Evolutionary conservation across 2,888 invertebrate genomes (phyloP).

Genomic region (Dioctria linearis): DNA sequence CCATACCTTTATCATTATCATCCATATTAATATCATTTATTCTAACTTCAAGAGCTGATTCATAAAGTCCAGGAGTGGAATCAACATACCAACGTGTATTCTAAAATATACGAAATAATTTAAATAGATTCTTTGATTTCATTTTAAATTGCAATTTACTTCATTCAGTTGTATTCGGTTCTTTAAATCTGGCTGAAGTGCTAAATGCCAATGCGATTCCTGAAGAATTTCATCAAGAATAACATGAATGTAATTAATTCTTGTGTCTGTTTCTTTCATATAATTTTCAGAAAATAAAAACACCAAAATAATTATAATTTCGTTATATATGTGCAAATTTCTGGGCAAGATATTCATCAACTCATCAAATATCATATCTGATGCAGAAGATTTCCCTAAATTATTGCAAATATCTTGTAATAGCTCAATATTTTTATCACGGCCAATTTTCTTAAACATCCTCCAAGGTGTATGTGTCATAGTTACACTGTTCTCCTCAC

Average conservation of each 20-base stretch:
- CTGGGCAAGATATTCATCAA: constrained; percentile 75
- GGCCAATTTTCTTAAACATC: constrained; percentile 75
- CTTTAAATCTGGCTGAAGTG: constrained; percentile 65
- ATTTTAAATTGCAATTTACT: neutral
- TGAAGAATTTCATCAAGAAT: constrained; percentile 66
- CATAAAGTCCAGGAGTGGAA: constrained; percentile 69
- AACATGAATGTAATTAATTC: constrained; percentile 61
- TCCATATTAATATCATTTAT: constrained; percentile 67
- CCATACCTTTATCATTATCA: constrained; percentile 60
- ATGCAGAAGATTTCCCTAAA: constrained; percentile 74
- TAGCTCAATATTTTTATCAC: constrained; percentile 70
- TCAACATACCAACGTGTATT: constrained; percentile 67
- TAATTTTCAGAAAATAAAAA: constrained; percentile 62
- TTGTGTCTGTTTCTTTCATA: constrained; percentile 45
- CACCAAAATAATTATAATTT: constrained; percentile 71
- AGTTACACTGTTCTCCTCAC: constrained; percentile 69
- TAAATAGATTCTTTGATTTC: neutral
- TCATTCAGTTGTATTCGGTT: constrained; percentile 64
- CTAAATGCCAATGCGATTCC: constrained; percentile 67
- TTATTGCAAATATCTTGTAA: constrained; percentile 74
- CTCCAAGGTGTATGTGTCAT: constrained; percentile 75
- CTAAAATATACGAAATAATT: constrained; percentile 59
- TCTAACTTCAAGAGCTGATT: constrained; percentile 69
- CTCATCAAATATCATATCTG: constrained; percentile 75
- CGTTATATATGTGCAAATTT: constrained; percentile 73